A percentile compares a stretch with the other conserved stretches of the same genome.
Evolutionary conservation across 2,888 invertebrate genomes (phyloP).

Genomic region (Odontothrips loti): DNA sequence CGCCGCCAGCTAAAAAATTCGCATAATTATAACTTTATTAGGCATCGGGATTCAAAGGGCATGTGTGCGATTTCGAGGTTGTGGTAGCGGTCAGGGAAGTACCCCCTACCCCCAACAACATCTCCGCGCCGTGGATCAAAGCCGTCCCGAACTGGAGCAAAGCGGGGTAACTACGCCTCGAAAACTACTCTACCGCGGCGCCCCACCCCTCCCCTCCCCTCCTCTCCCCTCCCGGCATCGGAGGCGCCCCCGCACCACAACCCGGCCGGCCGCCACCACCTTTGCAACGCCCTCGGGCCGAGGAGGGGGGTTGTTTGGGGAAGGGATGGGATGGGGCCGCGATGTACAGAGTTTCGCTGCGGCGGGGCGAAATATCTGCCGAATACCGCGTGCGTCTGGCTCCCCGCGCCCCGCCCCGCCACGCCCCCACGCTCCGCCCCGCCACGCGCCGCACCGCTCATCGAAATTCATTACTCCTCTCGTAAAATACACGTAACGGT

Average conservation of each 20-base stretch:
- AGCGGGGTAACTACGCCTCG: not conserved
- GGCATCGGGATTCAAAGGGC: too few species aligned
- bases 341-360: not conserved
- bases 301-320: not conserved
- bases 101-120: not conserved
- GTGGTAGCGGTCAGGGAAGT: not conserved
- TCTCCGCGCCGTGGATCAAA: not conserved
- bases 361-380: not conserved
- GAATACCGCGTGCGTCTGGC: not conserved
- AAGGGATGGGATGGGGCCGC: not conserved
- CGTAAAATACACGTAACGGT: slow-evolving; percentile 19
- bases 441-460: not conserved
- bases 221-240: too few species aligned
- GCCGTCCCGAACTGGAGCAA: not conserved
- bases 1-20: too few species aligned
- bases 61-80: not conserved
- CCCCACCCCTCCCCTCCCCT: not conserved
- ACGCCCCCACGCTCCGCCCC: not conserved
- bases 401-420: not conserved
- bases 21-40: too few species aligned
- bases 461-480: slow-evolving; percentile 26
- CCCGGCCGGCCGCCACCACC: too few species aligned
- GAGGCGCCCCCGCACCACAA: too few species aligned
- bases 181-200: not conserved
- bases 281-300: not conserved